phyloP scores from a whole-genome alignment of 2,113 vertebrate genomes.

The Alethe castanea region DNA sequence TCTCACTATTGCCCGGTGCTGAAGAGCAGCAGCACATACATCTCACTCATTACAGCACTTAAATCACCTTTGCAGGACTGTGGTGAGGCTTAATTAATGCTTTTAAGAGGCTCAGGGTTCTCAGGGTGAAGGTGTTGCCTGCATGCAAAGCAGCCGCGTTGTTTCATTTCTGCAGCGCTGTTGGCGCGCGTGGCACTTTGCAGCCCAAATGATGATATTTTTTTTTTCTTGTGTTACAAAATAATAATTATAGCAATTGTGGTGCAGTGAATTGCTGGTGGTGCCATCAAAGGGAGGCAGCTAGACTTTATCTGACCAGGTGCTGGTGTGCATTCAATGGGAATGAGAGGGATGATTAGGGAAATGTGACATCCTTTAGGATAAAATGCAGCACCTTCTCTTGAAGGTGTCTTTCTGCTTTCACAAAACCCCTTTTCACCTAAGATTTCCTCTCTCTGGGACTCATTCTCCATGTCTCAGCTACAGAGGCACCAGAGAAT shows the following conservation, averaged over 20 bases:
- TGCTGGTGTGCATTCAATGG: neutral
- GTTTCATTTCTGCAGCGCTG: neutral
- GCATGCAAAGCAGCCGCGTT: constrained; percentile 21
- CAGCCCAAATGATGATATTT: constrained; percentile 47
- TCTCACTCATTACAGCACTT: neutral
- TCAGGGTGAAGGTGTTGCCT: neutral
- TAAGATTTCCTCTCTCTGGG: neutral
- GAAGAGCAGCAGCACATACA: neutral
- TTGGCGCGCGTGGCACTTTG: neutral
- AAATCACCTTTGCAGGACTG: neutral
- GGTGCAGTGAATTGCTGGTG: neutral
- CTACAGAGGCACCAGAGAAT: neutral
- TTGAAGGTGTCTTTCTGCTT: neutral
- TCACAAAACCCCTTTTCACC: neutral
- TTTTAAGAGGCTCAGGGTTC: constrained; percentile 3
- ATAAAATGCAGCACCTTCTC: neutral
- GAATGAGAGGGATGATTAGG: neutral
- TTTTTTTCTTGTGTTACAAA: neutral
- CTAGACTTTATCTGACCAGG: constrained; percentile 21
- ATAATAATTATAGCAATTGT: constrained; percentile 57
- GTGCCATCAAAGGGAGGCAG: neutral
- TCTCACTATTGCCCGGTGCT: neutral
- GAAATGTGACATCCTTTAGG: neutral
- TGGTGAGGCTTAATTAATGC: constrained; percentile 34
- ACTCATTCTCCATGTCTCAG: neutral